Evolutionary conservation across 2,888 invertebrate species (phyloP).

Genomic region (Shargacucullia verbasci): DNA sequence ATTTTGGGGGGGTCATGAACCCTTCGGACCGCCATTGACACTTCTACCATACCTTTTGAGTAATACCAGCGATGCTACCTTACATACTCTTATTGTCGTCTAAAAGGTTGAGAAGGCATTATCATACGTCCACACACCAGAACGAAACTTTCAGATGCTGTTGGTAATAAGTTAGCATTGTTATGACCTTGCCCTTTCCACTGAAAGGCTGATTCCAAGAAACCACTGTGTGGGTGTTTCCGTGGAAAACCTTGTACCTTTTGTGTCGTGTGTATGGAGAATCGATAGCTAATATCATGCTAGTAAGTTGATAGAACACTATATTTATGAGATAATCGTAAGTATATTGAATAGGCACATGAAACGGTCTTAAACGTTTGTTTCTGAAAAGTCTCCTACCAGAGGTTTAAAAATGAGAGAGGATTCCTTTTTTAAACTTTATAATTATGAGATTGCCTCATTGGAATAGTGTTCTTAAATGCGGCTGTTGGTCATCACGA

Average conservation of each 20-base stretch:
- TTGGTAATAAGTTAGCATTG: constrained; percentile 9
- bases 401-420: no score
- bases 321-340: background rate
- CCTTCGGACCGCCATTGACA: no score
- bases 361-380: no score
- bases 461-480: no score
- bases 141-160: constrained; percentile 9
- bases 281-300: constrained; percentile 22
- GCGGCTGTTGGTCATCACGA: no score
- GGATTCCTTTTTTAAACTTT: no score
- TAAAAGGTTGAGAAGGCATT: constrained; percentile 13
- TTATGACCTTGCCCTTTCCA: constrained; percentile 19
- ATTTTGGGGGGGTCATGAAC: no score
- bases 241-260: constrained; percentile 11
- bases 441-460: no score
- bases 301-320: background rate
- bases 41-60: no score
- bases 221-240: constrained; percentile 19
- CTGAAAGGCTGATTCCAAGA: constrained; percentile 16
- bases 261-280: background rate
- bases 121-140: constrained; percentile 11
- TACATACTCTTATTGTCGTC: background rate
- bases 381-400: no score
- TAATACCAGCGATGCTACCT: no score
- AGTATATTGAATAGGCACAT: no score